A percentile compares a stretch with the other conserved stretches of the same genome.
Evolutionary conservation across 2,113 vertebrate genomes (phyloP).

Genomic region (Tachysurus fulvidraco): DNA sequence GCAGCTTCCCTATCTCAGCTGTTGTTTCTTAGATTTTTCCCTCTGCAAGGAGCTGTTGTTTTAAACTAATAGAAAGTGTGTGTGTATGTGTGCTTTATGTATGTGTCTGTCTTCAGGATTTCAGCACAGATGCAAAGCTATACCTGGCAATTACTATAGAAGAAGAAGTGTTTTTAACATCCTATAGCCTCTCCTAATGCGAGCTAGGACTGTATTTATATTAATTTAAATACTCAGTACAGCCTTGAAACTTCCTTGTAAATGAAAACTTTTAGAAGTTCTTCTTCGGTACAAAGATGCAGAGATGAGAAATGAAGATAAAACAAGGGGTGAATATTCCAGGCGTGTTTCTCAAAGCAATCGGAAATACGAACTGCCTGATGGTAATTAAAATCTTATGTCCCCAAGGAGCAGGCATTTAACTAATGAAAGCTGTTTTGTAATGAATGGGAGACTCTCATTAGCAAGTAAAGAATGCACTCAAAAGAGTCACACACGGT

Average conservation of each 20-base stretch:
- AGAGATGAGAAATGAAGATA: conserved; percentile 34
- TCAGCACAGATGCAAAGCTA: background rate
- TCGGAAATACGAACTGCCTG: conserved; percentile 53
- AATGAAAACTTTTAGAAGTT: conserved; percentile 30
- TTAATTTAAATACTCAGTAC: conserved; percentile 6
- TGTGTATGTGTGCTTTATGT: background rate
- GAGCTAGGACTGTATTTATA: background rate
- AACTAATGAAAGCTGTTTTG: conserved; percentile 62
- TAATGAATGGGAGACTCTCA: conserved; percentile 57
- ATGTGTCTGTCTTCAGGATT: background rate
- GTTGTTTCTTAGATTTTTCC: background rate
- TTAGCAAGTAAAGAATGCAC: conserved; percentile 59
- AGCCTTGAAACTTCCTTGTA: conserved; percentile 47
- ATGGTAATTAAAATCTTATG: conserved; percentile 60
- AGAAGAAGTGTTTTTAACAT: background rate
- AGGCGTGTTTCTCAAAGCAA: conserved; percentile 52
- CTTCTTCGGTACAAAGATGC: conserved; percentile 26
- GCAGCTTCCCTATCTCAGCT: background rate
- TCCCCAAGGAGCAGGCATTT: conserved; percentile 65
- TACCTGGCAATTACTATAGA: background rate
- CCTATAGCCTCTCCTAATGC: background rate
- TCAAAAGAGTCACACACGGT: conserved; percentile 54
- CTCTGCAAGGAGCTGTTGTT: background rate
- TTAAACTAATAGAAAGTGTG: background rate
- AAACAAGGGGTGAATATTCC: conserved; percentile 51